Evolutionary conservation across 2,113 vertebrate genomes (phyloP).

Genomic region (Vulpes ferrilata): DNA sequence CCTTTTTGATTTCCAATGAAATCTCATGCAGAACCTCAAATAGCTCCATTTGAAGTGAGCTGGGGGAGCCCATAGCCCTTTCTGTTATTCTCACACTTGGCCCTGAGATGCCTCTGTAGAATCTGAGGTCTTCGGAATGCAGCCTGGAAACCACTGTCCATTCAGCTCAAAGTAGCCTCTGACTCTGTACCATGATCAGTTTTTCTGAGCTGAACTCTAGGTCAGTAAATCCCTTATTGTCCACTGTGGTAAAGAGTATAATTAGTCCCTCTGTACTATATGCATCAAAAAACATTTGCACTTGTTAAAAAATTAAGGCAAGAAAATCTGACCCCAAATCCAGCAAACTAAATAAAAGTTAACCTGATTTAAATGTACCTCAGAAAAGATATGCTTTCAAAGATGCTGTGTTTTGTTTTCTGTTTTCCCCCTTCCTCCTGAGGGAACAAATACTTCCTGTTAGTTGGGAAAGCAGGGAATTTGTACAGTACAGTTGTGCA

Average conservation of each 20-base stretch:
- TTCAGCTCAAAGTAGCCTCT: background rate
- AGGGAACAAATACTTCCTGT: background rate
- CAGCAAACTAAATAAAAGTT: slow-evolving; percentile 36
- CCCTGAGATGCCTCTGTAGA: background rate
- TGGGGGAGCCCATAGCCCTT: background rate
- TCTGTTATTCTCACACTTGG: background rate
- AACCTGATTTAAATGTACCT: slow-evolving; percentile 43
- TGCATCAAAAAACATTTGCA: background rate
- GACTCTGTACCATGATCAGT: background rate
- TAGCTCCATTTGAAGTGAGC: background rate
- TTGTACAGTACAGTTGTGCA: background rate
- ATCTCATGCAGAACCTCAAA: background rate
- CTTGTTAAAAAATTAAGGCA: slow-evolving; percentile 50
- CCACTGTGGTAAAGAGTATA: slow-evolving; percentile 24
- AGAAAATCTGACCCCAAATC: slow-evolving; percentile 14
- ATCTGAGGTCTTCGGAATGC: background rate
- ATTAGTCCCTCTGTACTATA: background rate
- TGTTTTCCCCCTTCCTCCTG: background rate
- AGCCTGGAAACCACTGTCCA: background rate
- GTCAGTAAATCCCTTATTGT: slow-evolving; percentile 29
- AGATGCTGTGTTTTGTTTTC: background rate
- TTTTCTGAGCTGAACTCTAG: slow-evolving; percentile 34
- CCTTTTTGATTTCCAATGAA: slow-evolving; percentile 26
- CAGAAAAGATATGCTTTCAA: background rate
- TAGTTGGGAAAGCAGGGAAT: slow-evolving; percentile 16